A percentile compares a stretch with the other conserved stretches of the same genome.
phyloP scores from a whole-genome alignment of 2,888 invertebrate genomes.

The Agrotis clavis region DNA sequence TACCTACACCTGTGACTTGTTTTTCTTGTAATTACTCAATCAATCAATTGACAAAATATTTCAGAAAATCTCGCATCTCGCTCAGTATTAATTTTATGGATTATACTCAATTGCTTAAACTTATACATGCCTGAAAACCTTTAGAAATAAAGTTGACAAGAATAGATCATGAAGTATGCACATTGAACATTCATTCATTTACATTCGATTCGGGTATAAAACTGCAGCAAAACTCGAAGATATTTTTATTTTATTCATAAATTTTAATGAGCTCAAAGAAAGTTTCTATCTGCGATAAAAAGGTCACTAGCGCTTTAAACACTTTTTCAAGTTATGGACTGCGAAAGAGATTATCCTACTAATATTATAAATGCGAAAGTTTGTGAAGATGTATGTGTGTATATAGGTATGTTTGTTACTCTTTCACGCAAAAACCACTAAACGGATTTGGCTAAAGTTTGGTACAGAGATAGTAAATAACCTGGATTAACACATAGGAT shows the following conservation, averaged over 20 bases:
- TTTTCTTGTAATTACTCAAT: no score
- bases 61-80: no score
- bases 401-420: no score
- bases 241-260: slow-evolving; percentile 52
- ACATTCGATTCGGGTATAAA: slow-evolving; percentile 2
- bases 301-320: slow-evolving; percentile 22
- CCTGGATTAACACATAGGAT: no score
- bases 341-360: background rate
- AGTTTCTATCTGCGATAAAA: slow-evolving; percentile 28
- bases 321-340: slow-evolving; percentile 5
- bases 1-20: slow-evolving; percentile 28
- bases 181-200: background rate
- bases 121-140: background rate
- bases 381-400: no score
- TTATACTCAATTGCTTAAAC: no score
- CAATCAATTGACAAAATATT: no score
- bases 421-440: no score
- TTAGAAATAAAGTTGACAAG: background rate
- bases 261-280: slow-evolving; percentile 36
- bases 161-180: slow-evolving; percentile 12
- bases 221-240: slow-evolving; percentile 25
- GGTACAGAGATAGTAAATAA: no score
- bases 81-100: no score
- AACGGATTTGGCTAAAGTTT: no score
- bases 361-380: no score